Evolutionary conservation across 1,140 invertebrate genomes (phyloP).

Genomic region (Drosophila littoralis): DNA sequence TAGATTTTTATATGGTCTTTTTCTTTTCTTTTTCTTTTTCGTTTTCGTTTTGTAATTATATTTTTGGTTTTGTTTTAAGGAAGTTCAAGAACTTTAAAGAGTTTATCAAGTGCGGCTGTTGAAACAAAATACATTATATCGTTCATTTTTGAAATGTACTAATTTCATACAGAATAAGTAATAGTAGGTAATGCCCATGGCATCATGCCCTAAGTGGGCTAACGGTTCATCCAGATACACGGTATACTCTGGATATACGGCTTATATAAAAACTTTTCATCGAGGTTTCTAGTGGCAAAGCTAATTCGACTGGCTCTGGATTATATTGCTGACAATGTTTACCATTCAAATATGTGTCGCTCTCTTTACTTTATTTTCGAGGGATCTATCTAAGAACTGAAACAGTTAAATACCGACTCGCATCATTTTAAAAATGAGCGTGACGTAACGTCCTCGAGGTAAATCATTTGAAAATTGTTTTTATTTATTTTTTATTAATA

Average conservation of each 20-base stretch:
- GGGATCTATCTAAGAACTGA: constrained; percentile 36
- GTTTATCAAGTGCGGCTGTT: constrained; percentile 20
- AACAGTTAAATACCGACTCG: constrained; percentile 24
- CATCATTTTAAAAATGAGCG: constrained; percentile 44
- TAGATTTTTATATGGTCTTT: constrained; percentile 13
- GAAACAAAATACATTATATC: constrained; percentile 27
- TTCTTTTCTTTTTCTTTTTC: background rate
- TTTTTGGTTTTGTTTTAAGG: constrained; percentile 9
- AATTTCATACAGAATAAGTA: constrained; percentile 20
- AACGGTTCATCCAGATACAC: constrained; percentile 8
- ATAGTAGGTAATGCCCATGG: constrained; percentile 8
- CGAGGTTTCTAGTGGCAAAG: constrained; percentile 43
- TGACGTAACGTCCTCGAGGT: constrained; percentile 33
- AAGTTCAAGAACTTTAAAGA: constrained; percentile 18
- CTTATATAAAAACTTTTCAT: constrained; percentile 2
- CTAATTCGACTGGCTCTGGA: constrained; percentile 24
- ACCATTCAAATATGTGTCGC: background rate
- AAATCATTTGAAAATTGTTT: constrained; percentile 26
- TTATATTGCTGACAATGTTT: constrained; percentile 22
- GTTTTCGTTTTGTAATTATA: background rate
- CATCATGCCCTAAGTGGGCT: background rate
- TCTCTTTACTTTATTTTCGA: background rate
- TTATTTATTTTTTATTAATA: constrained; percentile 22
- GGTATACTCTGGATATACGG: too few relatives aligned
- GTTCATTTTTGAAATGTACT: constrained; percentile 13